Percentiles rank a stretch among this genome's conserved stretches.
Conservation (phyloP, 2,797 vertebrate genomes). For the Ispidina lecontei region DNA sequence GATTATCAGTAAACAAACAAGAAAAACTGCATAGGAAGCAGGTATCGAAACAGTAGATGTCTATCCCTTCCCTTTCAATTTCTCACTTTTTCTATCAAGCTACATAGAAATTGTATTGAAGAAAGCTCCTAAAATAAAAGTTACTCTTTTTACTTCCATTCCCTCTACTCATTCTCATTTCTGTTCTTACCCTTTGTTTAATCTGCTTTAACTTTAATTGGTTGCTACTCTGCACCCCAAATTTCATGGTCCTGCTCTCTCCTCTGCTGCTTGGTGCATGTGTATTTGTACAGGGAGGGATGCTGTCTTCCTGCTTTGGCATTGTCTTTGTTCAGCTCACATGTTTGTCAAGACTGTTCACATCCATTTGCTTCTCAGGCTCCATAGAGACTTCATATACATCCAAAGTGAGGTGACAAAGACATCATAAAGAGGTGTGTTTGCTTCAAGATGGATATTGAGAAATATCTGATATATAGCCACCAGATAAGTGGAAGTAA, state of each 20-base stretch:
- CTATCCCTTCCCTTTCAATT: not conserved
- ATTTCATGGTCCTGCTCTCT: not conserved
- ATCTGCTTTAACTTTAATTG: slow-evolving; percentile 39
- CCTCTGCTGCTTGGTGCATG: not conserved
- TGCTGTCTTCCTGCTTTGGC: slow-evolving; percentile 31
- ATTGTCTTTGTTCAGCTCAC: slow-evolving; percentile 26
- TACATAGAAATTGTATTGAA: not conserved
- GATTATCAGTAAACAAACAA: not conserved
- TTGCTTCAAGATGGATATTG: slow-evolving; percentile 60
- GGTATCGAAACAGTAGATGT: not conserved
- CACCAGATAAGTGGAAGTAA: slow-evolving; percentile 59
- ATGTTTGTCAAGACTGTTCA: slow-evolving; percentile 36
- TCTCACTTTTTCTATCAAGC: not conserved
- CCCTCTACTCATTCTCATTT: not conserved
- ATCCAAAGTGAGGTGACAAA: slow-evolving; percentile 45
- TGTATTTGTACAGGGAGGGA: slow-evolving; percentile 31
- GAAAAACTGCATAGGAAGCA: not conserved
- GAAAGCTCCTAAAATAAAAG: not conserved
- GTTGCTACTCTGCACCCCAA: not conserved
- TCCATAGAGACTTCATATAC: slow-evolving; percentile 47
- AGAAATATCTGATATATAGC: slow-evolving; percentile 45
- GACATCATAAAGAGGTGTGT: slow-evolving; percentile 48
- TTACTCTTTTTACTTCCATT: not conserved
- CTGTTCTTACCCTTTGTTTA: not conserved
- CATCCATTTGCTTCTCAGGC: slow-evolving; percentile 35